Percentiles rank a stretch among this genome's conserved stretches.
These are phyloP conservation scores for Polydrusus tereticollis DNA, from an alignment of 2,888 invertebrate genomes.

Conservation along the genomic window DNA sequence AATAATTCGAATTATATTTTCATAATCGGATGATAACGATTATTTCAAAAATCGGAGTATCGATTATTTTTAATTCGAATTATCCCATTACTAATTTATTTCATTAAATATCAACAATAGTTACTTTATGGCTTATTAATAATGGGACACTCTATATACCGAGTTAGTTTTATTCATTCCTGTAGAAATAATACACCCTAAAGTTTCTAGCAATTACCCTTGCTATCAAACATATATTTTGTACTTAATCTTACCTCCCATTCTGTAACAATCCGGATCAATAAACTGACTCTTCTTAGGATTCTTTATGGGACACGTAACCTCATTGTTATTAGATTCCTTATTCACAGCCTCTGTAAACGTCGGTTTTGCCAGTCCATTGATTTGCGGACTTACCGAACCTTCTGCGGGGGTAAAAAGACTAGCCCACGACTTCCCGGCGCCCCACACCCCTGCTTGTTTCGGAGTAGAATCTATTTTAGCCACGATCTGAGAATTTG, in stretches of 20 bases:
- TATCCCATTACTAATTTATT: no score
- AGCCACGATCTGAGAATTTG: slow-evolving; percentile 1
- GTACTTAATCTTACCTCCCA: slow-evolving; percentile 73
- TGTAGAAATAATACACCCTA: no score
- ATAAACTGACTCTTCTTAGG: slow-evolving; percentile 69
- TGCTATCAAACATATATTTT: no score
- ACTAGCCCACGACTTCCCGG: slow-evolving; percentile 74
- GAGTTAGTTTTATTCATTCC: no score
- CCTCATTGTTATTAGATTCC: slow-evolving; percentile 49
- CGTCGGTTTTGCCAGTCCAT: slow-evolving; percentile 43
- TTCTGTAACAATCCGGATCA: slow-evolving; percentile 78
- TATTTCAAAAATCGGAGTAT: no score
- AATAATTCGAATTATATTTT: no score
- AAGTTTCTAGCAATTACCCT: no score
- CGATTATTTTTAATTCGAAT: no score
- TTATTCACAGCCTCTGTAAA: slow-evolving; percentile 52
- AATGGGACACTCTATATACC: no score
- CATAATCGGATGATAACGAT: no score
- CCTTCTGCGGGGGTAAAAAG: slow-evolving; percentile 68
- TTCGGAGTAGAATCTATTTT: slow-evolving; percentile 15
- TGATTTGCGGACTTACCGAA: slow-evolving; percentile 46
- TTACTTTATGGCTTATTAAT: no score
- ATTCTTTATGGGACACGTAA: slow-evolving; percentile 64
- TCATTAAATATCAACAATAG: no score
- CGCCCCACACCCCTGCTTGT: slow-evolving; percentile 33